phyloP scores from a whole-genome alignment of 2,888 invertebrate species.

The Campoplex nolae region DNA sequence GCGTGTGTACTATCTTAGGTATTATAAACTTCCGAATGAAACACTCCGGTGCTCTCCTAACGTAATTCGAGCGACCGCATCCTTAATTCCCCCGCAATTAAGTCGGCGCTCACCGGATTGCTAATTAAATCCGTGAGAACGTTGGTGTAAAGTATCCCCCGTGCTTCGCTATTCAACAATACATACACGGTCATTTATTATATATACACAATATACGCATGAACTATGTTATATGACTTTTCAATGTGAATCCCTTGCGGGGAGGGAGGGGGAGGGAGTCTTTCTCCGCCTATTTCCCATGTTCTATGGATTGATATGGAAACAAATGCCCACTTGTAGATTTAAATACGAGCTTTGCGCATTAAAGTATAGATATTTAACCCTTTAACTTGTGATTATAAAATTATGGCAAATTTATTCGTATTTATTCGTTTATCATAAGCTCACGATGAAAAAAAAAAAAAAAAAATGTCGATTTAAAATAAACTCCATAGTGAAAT shows the following conservation, averaged over 20 bases:
- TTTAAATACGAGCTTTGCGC: slow-evolving; percentile 15
- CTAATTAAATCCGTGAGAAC: slow-evolving; percentile 80
- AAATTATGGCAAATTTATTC: background rate
- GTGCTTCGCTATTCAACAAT: slow-evolving; percentile 24
- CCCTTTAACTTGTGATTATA: background rate
- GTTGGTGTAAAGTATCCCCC: slow-evolving; percentile 68
- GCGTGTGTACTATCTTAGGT: slow-evolving; percentile 35
- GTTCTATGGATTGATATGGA: slow-evolving; percentile 50
- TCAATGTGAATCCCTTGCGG: slow-evolving; percentile 68
- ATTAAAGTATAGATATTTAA: slow-evolving; percentile 1
- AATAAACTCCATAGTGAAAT: background rate
- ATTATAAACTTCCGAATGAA: slow-evolving; percentile 65
- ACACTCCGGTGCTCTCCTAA: slow-evolving; percentile 65
- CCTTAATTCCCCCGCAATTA: slow-evolving; percentile 76
- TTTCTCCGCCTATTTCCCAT: slow-evolving; percentile 64
- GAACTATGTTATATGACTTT: slow-evolving; percentile 42
- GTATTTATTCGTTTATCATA: background rate
- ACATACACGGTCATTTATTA: background rate
- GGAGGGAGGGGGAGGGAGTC: slow-evolving; percentile 19
- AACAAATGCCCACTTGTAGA: slow-evolving; percentile 12
- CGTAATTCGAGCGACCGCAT: slow-evolving; percentile 69
- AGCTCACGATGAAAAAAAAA: background rate
- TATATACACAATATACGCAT: background rate
- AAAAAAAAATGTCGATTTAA: background rate
- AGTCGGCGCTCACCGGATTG: slow-evolving; percentile 73